A percentile compares a stretch with the other conserved stretches of the same genome.
phyloP scores from a whole-genome alignment of 2,113 vertebrate genomes.

The Empidonax alnorum region DNA sequence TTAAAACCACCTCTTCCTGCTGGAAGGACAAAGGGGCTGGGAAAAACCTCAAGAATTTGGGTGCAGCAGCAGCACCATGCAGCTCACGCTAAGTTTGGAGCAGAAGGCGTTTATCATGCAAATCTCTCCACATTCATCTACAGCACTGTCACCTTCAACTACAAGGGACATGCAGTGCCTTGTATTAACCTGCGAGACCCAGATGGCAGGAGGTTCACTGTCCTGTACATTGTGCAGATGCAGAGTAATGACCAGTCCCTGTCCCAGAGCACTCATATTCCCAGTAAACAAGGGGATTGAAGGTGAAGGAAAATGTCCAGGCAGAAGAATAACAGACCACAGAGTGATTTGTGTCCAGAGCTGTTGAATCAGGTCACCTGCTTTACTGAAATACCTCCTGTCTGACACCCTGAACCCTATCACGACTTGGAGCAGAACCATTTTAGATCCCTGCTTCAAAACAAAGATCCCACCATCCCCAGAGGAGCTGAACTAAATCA shows the following conservation, averaged over 20 bases:
- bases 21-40: not conserved
- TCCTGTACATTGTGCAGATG: not conserved
- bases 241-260: not conserved
- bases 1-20: not conserved
- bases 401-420: not conserved
- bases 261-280: not conserved
- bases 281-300: not conserved
- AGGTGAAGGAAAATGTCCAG: not conserved
- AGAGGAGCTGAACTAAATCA: not conserved
- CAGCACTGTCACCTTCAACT: not conserved
- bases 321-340: not conserved
- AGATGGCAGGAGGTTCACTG: not conserved
- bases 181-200: not conserved
- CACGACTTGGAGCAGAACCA: not conserved
- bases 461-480: not conserved
- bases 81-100: fast-evolving
- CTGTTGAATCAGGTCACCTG: not conserved
- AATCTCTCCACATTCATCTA: not conserved
- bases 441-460: not conserved
- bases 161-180: not conserved
- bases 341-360: not conserved
- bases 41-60: not conserved
- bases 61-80: not conserved
- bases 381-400: not conserved
- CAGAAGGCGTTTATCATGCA: not conserved